Conservation (phyloP, 2,888 invertebrate genomes). For the Ecliptopera silaceata region DNA sequence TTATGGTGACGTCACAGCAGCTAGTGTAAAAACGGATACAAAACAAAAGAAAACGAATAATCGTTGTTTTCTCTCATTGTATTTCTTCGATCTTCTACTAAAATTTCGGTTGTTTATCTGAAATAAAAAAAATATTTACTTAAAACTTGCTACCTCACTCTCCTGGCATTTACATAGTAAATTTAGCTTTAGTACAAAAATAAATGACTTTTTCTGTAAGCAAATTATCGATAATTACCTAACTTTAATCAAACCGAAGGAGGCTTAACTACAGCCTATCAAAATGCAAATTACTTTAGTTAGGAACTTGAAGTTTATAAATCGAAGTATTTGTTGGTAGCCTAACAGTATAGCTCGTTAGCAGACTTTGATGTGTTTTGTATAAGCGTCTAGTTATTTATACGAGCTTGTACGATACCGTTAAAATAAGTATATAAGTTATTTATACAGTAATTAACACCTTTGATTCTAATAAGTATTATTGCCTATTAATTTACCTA, state of each 20-base stretch:
- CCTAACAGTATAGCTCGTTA: constrained; percentile 24
- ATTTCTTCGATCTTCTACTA: neutral
- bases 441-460: too few species aligned
- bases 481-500: too few species aligned
- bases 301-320: constrained; percentile 23
- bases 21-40: too few species aligned
- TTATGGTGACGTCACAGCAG: too few species aligned
- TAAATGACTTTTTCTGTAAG: constrained; percentile 1
- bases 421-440: too few species aligned
- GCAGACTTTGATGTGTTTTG: constrained; percentile 1
- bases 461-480: too few species aligned
- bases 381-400: too few species aligned
- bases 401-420: too few species aligned
- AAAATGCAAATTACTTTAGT: constrained; percentile 29
- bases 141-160: neutral
- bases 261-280: constrained; percentile 20
- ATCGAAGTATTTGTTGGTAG: constrained; percentile 16
- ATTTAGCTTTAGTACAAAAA: neutral
- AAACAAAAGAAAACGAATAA: too few species aligned
- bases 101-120: constrained; percentile 10
- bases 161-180: neutral
- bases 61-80: neutral
- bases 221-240: constrained; percentile 13
- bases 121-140: constrained; percentile 5
- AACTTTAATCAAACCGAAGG: constrained; percentile 17